phyloP scores from a whole-genome alignment of 2,888 invertebrate genomes.

The Cephus rjabovi region DNA sequence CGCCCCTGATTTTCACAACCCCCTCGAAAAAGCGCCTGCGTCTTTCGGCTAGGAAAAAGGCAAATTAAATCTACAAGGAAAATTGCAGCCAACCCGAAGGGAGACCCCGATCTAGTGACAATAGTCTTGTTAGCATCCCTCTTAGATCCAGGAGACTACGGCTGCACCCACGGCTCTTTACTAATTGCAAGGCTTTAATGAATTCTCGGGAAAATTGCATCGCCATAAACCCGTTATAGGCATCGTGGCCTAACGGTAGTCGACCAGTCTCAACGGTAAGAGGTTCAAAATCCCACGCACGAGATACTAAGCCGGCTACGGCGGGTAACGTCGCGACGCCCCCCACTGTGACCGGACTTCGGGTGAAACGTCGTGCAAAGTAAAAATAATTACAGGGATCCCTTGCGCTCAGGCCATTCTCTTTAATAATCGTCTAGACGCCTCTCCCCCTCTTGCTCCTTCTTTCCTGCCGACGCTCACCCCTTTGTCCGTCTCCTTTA shows the following conservation, averaged over 20 bases:
- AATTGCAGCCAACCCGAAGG: conserved; percentile 28
- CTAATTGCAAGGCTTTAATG: conserved; percentile 56
- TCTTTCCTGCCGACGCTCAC: background rate
- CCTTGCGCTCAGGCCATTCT: conserved; percentile 18
- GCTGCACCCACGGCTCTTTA: conserved; percentile 2
- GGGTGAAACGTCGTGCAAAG: conserved; percentile 18
- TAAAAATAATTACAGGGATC: conserved; percentile 33
- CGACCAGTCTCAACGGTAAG: background rate
- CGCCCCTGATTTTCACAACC: background rate
- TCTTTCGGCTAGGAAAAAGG: conserved; percentile 33
- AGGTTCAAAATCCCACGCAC: conserved; percentile 8
- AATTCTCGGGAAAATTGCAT: conserved; percentile 56
- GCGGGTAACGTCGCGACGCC: background rate
- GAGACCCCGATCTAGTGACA: conserved; percentile 34
- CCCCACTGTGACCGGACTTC: background rate
- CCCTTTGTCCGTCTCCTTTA: background rate
- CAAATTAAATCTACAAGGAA: conserved; percentile 49
- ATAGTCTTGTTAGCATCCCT: conserved; percentile 54
- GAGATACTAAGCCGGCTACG: background rate
- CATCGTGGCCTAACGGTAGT: background rate
- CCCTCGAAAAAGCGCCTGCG: background rate
- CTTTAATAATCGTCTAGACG: conserved; percentile 45
- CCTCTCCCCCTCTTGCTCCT: background rate
- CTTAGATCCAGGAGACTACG: background rate
- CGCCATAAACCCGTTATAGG: conserved; percentile 47